Base-by-base conservation (phyloP, 2,113 vertebrate genomes). In the Trematomus loennbergii region DNA sequence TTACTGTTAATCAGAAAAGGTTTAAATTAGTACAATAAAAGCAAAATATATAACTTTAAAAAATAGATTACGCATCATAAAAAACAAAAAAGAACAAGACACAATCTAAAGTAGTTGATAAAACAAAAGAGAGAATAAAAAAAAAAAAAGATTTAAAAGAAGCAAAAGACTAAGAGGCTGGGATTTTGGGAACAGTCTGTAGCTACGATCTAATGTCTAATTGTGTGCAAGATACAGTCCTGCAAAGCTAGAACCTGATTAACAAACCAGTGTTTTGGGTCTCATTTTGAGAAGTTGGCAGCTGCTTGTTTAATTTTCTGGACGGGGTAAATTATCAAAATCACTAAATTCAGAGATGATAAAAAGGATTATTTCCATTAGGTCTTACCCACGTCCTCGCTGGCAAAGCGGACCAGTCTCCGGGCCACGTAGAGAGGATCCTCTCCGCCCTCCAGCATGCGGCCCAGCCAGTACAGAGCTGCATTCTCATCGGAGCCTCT, bases 401-500 rank as follows among this genome's bases (percentile, higher is more conserved):
- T 98, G 80, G 98, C 97, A 77, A 99, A 99, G 68, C 98, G 96
- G 83, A 99, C 96, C 62, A 99, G 94, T 59, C 98, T 94, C 79
- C 98, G 95, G 0, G 98, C 98, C 80, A 99, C 97, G 4, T 98
- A 99, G 16, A 99, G 94, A 0, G 98, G 98, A 81, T 98, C 96
- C 88, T 99, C 98, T 0, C 98, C 98, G 0, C 98, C 98, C 91
- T 99, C 97, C 22, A 99, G 97, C 98, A 99, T 99, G 77, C 98
- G 96, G 12, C 96, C 97, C 70, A 99, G 95, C 98, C 98, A 99
- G 92, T 99, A 99, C 68, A 99, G 96, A 49, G 97, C 96, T 22
- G 97, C 97, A 0, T 97, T 98, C 87, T 96, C 94, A 73, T 99
- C 95, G 0, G 98, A 99, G 83, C 98, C 98, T 74, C 98, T 95